Conservation (phyloP, 2,888 invertebrate species). For the Oscheius sp. region DNA sequence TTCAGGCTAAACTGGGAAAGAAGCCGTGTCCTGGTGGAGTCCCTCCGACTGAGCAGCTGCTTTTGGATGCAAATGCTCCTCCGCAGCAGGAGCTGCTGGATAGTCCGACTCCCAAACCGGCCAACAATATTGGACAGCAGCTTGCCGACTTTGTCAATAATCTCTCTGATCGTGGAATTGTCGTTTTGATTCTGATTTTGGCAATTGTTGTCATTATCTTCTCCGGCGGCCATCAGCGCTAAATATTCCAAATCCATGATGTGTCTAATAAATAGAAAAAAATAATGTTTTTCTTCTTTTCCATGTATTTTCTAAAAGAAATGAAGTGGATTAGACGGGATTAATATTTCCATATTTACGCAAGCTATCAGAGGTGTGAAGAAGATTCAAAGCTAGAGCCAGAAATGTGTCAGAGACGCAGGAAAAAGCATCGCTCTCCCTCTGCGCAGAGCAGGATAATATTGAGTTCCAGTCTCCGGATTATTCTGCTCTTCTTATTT, state of each 20-base stretch:
- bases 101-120: neutral
- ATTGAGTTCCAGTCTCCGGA: slow-evolving; percentile 13
- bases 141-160: slow-evolving; percentile 33
- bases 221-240: neutral
- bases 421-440: neutral
- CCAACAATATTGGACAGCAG: neutral
- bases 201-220: slow-evolving; percentile 1
- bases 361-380: neutral
- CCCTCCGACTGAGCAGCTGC: slow-evolving; percentile 63
- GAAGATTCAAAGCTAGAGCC: neutral
- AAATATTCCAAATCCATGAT: no score
- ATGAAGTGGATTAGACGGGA: neutral
- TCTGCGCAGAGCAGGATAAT: slow-evolving; percentile 19
- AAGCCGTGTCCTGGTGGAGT: slow-evolving; percentile 52
- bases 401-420: slow-evolving; percentile 18
- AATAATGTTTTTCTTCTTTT: neutral
- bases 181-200: slow-evolving; percentile 15
- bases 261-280: neutral
- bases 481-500: neutral
- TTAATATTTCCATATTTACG: no score
- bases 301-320: neutral
- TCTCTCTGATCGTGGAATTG: slow-evolving; percentile 27
- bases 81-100: neutral
- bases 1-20: slow-evolving; percentile 20
- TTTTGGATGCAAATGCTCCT: slow-evolving; percentile 57